Evolutionary conservation across 1,140 invertebrate genomes (phyloP).

Genomic region (Geopemphigus sp.): DNA sequence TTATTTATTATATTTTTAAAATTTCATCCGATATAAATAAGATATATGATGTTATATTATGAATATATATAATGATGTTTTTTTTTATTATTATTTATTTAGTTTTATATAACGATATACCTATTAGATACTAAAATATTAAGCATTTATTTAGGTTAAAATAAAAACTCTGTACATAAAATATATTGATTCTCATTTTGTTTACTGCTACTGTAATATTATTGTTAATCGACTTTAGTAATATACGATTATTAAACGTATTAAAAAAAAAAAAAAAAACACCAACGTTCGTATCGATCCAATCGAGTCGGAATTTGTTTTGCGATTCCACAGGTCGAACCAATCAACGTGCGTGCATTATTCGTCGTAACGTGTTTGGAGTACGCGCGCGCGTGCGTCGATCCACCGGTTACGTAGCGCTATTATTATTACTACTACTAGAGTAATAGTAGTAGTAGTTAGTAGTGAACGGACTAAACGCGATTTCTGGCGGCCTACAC

Average conservation of each 20-base stretch:
- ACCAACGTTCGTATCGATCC: too few relatives aligned
- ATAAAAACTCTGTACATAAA: conserved; percentile 35
- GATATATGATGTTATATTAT: conserved; percentile 33
- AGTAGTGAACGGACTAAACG: too few relatives aligned
- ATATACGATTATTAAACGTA: conserved; percentile 25
- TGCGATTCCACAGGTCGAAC: too few relatives aligned
- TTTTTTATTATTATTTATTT: conserved; percentile 8
- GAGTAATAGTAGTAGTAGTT: too few relatives aligned
- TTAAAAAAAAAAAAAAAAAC: too few relatives aligned
- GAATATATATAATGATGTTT: conserved; percentile 30
- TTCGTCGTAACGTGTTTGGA: too few relatives aligned
- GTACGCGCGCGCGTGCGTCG: too few relatives aligned
- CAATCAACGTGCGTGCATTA: too few relatives aligned
- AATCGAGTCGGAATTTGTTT: too few relatives aligned
- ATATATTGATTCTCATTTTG: conserved; percentile 33
- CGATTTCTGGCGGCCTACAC: too few relatives aligned
- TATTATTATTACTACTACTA: too few relatives aligned
- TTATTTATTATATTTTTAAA: background rate
- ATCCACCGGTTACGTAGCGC: too few relatives aligned
- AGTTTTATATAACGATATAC: conserved; percentile 34
- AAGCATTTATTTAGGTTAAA: conserved; percentile 39
- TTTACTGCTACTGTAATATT: conserved; percentile 9
- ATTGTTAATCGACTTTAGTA: conserved; percentile 29
- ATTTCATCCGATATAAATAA: conserved; percentile 17
- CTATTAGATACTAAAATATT: conserved; percentile 30